Conservation (phyloP, 2,113 vertebrate species). For the Shinisaurus crocodilurus region DNA sequence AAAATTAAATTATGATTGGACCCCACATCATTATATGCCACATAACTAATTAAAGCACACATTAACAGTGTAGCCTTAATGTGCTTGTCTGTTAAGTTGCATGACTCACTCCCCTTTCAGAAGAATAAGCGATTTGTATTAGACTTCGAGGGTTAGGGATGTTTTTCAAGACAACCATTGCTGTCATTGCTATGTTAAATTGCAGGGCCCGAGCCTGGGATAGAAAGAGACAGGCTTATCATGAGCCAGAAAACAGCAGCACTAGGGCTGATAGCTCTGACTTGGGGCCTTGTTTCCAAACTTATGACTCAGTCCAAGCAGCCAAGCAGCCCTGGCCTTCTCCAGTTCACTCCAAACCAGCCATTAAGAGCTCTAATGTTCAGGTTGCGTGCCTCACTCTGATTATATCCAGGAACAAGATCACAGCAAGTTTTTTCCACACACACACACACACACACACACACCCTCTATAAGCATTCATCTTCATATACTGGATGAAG, state of each 20-base stretch:
- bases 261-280: conserved; percentile 80
- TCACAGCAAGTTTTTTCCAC: conserved; percentile 76
- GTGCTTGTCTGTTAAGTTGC: conserved; percentile 70
- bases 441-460: not conserved
- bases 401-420: conserved; percentile 78
- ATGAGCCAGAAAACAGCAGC: conserved; percentile 79
- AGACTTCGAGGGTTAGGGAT: conserved; percentile 75
- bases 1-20: conserved; percentile 93
- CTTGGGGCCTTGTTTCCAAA: conserved; percentile 83
- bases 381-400: conserved; percentile 82
- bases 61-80: conserved; percentile 82
- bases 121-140: conserved; percentile 90
- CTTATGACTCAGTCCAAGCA: conserved; percentile 80
- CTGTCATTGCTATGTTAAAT: conserved; percentile 83
- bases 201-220: conserved; percentile 76
- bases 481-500: conserved; percentile 81
- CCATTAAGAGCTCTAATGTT: conserved; percentile 80
- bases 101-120: conserved; percentile 80
- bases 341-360: conserved; percentile 69
- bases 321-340: conserved; percentile 73
- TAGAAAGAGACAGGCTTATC: conserved; percentile 86
- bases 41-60: conserved; percentile 84
- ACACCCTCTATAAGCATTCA: conserved; percentile 73
- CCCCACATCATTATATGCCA: conserved; percentile 85
- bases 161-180: conserved; percentile 79